phyloP scores from a whole-genome alignment of 2,113 vertebrate species.

The Chiloscyllium plagiosum region DNA sequence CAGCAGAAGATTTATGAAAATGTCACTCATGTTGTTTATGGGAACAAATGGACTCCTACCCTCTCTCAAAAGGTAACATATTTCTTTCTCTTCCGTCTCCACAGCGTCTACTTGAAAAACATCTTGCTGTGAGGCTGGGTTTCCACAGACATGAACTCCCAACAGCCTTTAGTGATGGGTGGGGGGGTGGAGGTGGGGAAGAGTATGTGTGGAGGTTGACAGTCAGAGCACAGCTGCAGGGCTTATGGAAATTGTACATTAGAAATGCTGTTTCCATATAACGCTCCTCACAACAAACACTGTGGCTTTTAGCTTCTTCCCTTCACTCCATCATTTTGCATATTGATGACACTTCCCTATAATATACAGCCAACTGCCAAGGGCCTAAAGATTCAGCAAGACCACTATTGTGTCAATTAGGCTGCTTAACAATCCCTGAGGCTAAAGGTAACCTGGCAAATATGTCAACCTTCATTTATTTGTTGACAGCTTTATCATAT shows the following conservation, averaged over 20 bases:
- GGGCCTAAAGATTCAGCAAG: slow-evolving; percentile 40
- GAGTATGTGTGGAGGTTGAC: slow-evolving; percentile 40
- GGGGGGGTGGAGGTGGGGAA: neutral
- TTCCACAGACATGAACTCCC: slow-evolving; percentile 16
- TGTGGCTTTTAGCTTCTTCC: slow-evolving; percentile 27
- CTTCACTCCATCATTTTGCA: slow-evolving; percentile 31
- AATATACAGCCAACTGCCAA: slow-evolving; percentile 46
- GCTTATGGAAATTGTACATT: slow-evolving; percentile 43
- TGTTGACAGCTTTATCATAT: slow-evolving; percentile 37
- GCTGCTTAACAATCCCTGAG: slow-evolving; percentile 42
- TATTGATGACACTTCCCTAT: slow-evolving; percentile 43
- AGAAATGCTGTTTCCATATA: slow-evolving; percentile 42
- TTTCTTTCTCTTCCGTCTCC: slow-evolving; percentile 44
- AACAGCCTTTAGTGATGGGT: neutral
- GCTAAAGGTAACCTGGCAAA: slow-evolving; percentile 48
- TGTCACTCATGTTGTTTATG: neutral
- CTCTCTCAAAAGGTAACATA: slow-evolving; percentile 32
- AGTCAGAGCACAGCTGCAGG: slow-evolving; percentile 39
- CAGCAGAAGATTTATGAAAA: slow-evolving; percentile 23
- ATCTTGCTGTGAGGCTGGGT: slow-evolving; percentile 42
- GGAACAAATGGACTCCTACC: neutral
- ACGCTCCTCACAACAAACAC: slow-evolving; percentile 38
- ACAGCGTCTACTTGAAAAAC: slow-evolving; percentile 42
- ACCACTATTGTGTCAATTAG: slow-evolving; percentile 44
- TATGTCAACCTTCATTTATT: slow-evolving; percentile 40